These are phyloP conservation scores for Lepidurus couesii DNA, from an alignment of 1,140 invertebrate genomes.

Conservation along the genomic window DNA sequence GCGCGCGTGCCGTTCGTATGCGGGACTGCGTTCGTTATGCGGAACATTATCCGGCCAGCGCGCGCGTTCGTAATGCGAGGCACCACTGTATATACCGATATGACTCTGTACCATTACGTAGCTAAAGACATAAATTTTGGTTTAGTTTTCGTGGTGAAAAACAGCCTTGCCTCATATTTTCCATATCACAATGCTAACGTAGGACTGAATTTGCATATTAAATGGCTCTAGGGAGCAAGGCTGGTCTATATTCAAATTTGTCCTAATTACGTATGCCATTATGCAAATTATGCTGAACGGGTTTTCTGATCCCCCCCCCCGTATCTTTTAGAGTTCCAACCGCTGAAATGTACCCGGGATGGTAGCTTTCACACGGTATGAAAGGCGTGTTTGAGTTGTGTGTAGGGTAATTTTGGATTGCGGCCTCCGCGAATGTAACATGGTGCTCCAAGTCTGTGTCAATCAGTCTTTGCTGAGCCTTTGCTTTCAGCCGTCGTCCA, in stretches of 20 bases:
- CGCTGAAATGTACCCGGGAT: background rate
- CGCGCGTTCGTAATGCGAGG: too few relatives aligned
- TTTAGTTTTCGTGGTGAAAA: background rate
- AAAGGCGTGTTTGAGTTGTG: background rate
- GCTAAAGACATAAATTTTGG: background rate
- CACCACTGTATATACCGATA: too few relatives aligned
- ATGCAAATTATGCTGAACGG: background rate
- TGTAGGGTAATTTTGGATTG: conserved; percentile 18
- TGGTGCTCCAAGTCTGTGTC: background rate
- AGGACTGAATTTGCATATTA: background rate
- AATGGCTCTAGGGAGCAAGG: background rate
- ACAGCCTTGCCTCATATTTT: background rate
- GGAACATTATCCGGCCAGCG: too few relatives aligned
- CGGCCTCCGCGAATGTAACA: background rate
- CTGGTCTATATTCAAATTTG: background rate
- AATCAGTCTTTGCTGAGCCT: background rate
- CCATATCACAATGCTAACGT: background rate
- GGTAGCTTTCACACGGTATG: background rate
- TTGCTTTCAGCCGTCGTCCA: background rate
- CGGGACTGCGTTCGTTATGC: too few relatives aligned
- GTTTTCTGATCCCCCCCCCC: background rate
- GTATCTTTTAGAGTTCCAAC: background rate
- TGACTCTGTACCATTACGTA: background rate
- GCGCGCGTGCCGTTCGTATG: too few relatives aligned
- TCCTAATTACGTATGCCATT: conserved; percentile 6